phyloP scores from a whole-genome alignment of 2,888 invertebrate species.

The Asteroscopus sphinx region DNA sequence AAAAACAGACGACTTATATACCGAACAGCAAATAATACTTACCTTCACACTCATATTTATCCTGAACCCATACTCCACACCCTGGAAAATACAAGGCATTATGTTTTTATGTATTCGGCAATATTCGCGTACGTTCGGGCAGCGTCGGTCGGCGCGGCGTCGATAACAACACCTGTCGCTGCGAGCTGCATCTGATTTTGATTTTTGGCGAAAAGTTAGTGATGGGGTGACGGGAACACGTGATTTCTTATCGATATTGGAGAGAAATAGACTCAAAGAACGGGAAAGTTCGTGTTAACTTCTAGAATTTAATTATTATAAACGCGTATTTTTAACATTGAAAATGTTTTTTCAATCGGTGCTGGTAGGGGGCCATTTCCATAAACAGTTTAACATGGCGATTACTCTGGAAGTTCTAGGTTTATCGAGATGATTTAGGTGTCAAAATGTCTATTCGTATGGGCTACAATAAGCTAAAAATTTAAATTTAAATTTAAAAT shows the following conservation, averaged over 20 bases:
- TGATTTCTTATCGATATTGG: slow-evolving; percentile 29
- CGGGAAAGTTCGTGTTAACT: too few relatives aligned
- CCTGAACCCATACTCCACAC: not conserved
- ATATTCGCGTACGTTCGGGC: slow-evolving; percentile 44
- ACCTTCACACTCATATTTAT: not conserved
- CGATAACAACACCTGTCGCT: slow-evolving; percentile 76
- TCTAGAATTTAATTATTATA: too few relatives aligned
- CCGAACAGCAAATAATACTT: not conserved
- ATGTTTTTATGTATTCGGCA: slow-evolving; percentile 37
- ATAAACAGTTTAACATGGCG: too few relatives aligned
- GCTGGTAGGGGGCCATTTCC: too few relatives aligned
- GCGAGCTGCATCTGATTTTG: slow-evolving; percentile 70
- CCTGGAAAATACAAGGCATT: slow-evolving; percentile 19
- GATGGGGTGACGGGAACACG: slow-evolving; percentile 30
- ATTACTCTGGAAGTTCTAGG: too few relatives aligned
- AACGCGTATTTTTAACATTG: too few relatives aligned
- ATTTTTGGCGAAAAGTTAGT: slow-evolving; percentile 50
- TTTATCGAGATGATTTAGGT: too few relatives aligned
- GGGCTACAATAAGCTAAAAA: too few relatives aligned
- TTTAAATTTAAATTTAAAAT: too few relatives aligned
- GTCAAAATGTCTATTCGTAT: too few relatives aligned
- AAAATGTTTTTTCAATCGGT: too few relatives aligned
- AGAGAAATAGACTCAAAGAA: slow-evolving; percentile 7
- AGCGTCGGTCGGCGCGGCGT: slow-evolving; percentile 45
- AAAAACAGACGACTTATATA: too few relatives aligned